Percentiles rank a stretch among this genome's conserved stretches.
These are phyloP conservation scores for Orientallactaga bullata DNA, from an alignment of 2,113 vertebrate species.

Conservation along the genomic window DNA sequence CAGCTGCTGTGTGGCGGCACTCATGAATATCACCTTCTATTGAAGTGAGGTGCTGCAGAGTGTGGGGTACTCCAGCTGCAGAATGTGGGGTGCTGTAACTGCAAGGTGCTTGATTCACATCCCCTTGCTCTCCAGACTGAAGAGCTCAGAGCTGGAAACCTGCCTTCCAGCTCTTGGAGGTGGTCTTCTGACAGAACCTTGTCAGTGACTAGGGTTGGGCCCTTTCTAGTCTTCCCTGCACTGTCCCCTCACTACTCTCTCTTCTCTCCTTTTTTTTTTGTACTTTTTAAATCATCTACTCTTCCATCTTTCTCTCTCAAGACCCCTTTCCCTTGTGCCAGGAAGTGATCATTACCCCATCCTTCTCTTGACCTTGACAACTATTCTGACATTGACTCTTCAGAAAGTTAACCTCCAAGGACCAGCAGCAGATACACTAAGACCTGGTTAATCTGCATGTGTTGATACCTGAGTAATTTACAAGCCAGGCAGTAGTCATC, in stretches of 20 bases:
- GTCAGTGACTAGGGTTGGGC: background rate
- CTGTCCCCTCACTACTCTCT: background rate
- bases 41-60: background rate
- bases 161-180: background rate
- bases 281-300: background rate
- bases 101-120: background rate
- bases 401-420: background rate
- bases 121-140: background rate
- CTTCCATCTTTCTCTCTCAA: background rate
- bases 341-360: background rate
- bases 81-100: too few relatives aligned
- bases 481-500: background rate
- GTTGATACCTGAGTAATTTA: slow-evolving; percentile 10
- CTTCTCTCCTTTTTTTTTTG: background rate
- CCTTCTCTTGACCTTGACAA: slow-evolving; percentile 3
- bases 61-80: background rate
- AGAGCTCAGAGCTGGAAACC: background rate
- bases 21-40: background rate
- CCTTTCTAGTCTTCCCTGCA: background rate
- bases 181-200: background rate
- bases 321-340: background rate
- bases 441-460: background rate
- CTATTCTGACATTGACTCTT: background rate
- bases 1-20: background rate
- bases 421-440: background rate